Evolutionary conservation across 1,140 invertebrate genomes (phyloP), one percentile per base, ranked within the genome.

Genomic region (Melipona quadrifasciata): DNA sequence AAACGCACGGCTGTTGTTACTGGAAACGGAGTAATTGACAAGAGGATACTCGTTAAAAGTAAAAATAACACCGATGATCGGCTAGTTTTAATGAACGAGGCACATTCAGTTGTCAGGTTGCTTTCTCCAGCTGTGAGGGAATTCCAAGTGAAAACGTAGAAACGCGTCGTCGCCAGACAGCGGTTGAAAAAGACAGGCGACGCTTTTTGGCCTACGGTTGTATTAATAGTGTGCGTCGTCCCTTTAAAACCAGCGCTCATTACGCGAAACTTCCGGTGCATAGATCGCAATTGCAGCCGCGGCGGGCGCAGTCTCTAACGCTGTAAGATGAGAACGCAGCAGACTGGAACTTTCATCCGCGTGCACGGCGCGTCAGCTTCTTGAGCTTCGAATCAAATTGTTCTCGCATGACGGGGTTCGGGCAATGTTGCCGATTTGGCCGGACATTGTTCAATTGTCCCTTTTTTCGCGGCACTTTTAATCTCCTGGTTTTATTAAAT

Each of bases 321-420:
- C 68, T 67, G 64, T 73, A 85, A 74, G 79, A 89, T 82, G 86
- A 73, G 79, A 87, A 85, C 72, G 84, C 86, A 86, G 72, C 67
- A 84, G 82, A 89, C 67, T 88, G 86, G 84, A 89, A 89, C 84
- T 82, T 70, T 57, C 77, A 73, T 84, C 77, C 76, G 76, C 84
- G 73, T 77, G 61, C 68, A 39, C 65, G 58, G 55, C 67, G 34
- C 61, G 74, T 74, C 73, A 75, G 61, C 24, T 53, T 64, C 55
- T 86, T 76, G 77, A 90, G 84, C 78, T 80, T 85, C 88, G 84
- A 88, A 88, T 84, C 86, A 85, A 87, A 88, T 84, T 80, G 86
- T 85, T 86, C 65, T 53, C 58, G 79, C 75, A 81, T 68, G n/a
- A 82, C 80, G 73, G n/a, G 55, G n/a, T 47, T n/a, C 55, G 55